These are phyloP conservation scores for Drosophila prosaltans DNA, from an alignment of 1,140 invertebrate species.

Conservation along the genomic window DNA sequence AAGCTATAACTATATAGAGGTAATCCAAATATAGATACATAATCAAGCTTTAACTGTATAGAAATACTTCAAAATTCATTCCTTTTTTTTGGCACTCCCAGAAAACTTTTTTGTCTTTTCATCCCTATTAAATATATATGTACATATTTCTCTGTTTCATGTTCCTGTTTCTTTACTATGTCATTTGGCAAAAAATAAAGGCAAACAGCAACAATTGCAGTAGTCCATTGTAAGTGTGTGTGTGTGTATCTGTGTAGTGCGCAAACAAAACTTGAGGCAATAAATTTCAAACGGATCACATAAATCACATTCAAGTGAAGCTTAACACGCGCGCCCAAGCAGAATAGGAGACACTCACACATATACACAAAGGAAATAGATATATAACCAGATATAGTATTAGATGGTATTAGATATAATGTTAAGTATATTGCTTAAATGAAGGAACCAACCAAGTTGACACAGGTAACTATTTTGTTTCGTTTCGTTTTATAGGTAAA, in stretches of 20 bases:
- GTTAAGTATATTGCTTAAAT: neutral
- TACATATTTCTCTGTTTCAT: neutral
- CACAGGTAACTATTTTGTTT: neutral
- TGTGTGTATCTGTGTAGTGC: constrained; percentile 35
- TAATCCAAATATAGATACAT: too few relatives aligned
- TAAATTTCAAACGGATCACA: constrained; percentile 79
- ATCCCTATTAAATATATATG: neutral
- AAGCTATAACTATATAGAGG: too few relatives aligned
- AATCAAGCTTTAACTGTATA: too few relatives aligned
- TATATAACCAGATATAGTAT: constrained; percentile 1
- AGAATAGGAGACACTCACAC: constrained; percentile 55
- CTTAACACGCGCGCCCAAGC: constrained; percentile 80
- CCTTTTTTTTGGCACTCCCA: too few relatives aligned
- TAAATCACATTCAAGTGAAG: constrained; percentile 81
- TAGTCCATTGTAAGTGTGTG: constrained; percentile 43
- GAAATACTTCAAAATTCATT: too few relatives aligned
- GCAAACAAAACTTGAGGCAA: constrained; percentile 76
- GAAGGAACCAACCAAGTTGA: neutral
- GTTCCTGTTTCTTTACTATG: neutral
- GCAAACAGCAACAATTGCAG: constrained; percentile 52
- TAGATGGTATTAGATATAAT: neutral
- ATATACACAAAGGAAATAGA: constrained; percentile 19
- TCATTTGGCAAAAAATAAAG: constrained; percentile 32
- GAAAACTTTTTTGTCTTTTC: neutral
- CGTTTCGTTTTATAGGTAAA: constrained; percentile 29